These are phyloP conservation scores for Phytoseiulus persimilis DNA, from an alignment of 2,888 invertebrate species.

Conservation along the genomic window DNA sequence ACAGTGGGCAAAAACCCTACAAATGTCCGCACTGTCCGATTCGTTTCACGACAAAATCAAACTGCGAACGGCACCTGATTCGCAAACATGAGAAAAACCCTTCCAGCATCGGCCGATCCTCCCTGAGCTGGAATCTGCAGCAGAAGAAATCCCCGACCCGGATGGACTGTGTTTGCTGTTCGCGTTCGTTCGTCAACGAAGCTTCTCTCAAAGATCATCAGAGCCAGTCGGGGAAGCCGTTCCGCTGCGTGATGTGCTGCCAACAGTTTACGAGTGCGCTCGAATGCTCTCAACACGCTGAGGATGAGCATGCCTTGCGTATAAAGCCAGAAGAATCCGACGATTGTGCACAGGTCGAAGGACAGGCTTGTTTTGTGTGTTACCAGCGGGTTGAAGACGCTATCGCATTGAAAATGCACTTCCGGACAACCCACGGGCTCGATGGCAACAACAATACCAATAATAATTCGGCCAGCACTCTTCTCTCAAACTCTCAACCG, in stretches of 20 bases:
- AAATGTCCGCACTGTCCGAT: conserved; percentile 86
- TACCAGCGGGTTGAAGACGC: neutral
- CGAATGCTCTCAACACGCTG: conserved; percentile 24
- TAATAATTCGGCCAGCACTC: neutral
- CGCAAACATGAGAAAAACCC: conserved; percentile 62
- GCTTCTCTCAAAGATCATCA: conserved; percentile 22
- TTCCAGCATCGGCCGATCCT: neutral
- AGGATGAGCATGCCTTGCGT: neutral
- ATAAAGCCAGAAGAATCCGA: neutral
- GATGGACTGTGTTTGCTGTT: neutral
- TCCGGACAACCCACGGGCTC: neutral
- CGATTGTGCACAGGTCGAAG: neutral
- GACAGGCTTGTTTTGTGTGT: conserved; percentile 9
- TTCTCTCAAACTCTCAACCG: neutral
- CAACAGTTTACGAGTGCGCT: neutral
- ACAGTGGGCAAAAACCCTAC: conserved; percentile 90
- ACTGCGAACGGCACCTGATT: conserved; percentile 85
- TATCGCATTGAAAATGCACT: neutral
- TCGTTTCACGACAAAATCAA: conserved; percentile 91
- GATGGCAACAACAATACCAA: conserved; percentile 19
- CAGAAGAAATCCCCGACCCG: neutral
- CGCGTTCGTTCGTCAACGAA: conserved; percentile 25
- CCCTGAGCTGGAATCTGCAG: neutral
- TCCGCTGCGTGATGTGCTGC: conserved; percentile 18
- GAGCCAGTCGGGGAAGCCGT: conserved; percentile 7